These are phyloP conservation scores for Autographa gamma DNA, from an alignment of 2,888 invertebrate genomes.

Conservation along the genomic window DNA sequence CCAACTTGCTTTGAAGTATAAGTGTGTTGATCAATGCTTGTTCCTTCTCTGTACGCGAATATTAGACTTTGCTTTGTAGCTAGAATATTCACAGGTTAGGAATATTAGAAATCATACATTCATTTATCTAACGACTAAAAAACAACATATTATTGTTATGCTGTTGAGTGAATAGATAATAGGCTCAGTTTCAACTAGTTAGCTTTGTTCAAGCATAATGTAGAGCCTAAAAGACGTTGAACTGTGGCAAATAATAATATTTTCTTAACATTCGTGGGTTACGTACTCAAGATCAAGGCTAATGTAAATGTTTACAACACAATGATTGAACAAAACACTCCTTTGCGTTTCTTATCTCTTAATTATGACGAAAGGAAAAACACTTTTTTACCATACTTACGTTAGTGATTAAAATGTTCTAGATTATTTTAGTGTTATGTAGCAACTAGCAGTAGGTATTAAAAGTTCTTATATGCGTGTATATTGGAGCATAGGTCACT, in stretches of 20 bases:
- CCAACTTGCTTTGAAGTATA: no score
- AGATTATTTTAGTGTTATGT: neutral
- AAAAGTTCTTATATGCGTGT: no score
- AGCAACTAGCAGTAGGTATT: no score
- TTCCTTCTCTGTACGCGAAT: no score
- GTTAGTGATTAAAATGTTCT: neutral
- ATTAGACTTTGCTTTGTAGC: no score
- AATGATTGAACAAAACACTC: slow-evolving; percentile 23
- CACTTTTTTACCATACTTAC: slow-evolving; percentile 4
- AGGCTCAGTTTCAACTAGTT: neutral
- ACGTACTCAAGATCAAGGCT: slow-evolving; percentile 53
- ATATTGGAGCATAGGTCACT: no score
- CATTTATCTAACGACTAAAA: neutral
- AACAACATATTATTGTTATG: no score
- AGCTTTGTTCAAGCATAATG: neutral
- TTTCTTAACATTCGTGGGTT: slow-evolving; percentile 6
- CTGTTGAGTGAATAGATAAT: no score
- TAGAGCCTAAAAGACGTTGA: slow-evolving; percentile 30
- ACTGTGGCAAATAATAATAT: slow-evolving; percentile 11
- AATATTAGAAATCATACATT: no score
- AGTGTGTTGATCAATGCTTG: no score
- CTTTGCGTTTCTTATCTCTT: slow-evolving; percentile 6
- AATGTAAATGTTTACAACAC: slow-evolving; percentile 30
- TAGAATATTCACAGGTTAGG: no score
- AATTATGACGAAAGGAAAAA: slow-evolving; percentile 28